Percentiles rank a stretch among this genome's conserved stretches.
phyloP scores from a whole-genome alignment of 2,113 vertebrate genomes.

The Trogon melanurus region DNA sequence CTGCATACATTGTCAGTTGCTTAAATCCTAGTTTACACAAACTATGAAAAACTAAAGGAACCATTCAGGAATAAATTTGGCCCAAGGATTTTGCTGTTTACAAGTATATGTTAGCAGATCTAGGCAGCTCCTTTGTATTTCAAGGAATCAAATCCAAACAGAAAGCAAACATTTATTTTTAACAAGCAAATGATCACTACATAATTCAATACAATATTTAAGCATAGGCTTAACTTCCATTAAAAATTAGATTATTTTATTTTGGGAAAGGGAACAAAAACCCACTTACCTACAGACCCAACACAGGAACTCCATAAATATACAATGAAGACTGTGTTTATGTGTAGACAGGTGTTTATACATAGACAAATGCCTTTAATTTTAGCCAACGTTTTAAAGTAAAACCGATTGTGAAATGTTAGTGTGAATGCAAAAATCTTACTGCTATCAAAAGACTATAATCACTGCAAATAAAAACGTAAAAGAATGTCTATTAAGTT shows the following conservation, averaged over 20 bases:
- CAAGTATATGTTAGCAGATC: background rate
- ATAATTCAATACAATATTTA: background rate
- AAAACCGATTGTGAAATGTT: background rate
- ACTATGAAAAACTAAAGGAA: background rate
- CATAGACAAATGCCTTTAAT: background rate
- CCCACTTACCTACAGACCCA: background rate
- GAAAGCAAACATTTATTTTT: background rate
- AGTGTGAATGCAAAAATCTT: background rate
- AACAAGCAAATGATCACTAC: background rate
- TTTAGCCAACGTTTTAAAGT: background rate
- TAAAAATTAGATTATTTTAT: background rate
- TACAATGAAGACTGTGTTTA: background rate
- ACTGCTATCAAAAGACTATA: background rate
- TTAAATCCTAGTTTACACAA: background rate
- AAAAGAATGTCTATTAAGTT: background rate
- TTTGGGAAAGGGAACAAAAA: background rate
- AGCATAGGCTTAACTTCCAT: background rate
- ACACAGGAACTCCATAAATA: background rate
- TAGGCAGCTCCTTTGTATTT: background rate
- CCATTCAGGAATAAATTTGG: background rate
- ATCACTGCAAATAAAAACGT: background rate
- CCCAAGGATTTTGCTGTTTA: background rate
- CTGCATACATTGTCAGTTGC: background rate
- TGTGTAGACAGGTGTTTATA: background rate
- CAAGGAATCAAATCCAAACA: background rate